phyloP scores from a whole-genome alignment of 2,888 invertebrate species.

The Erebia aethiops region DNA sequence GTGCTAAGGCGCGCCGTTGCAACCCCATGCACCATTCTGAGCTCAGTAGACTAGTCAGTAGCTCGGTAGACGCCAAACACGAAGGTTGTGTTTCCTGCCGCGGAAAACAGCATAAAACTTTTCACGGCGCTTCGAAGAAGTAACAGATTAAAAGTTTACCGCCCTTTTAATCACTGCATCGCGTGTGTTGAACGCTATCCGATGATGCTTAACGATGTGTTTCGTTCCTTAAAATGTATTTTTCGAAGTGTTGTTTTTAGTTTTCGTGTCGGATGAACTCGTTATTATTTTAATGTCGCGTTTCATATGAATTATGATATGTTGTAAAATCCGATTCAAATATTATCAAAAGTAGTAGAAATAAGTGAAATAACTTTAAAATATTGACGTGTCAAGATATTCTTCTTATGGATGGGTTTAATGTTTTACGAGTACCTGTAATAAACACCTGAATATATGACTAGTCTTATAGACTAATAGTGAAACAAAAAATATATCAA shows the following conservation, averaged over 20 bases:
- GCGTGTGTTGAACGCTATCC: slow-evolving; percentile 73
- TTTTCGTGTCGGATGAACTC: slow-evolving; percentile 35
- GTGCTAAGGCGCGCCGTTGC: slow-evolving; percentile 57
- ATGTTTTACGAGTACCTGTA: neutral
- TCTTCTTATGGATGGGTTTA: neutral
- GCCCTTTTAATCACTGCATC: slow-evolving; percentile 71
- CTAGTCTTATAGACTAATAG: neutral
- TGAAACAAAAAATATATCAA: too few species aligned
- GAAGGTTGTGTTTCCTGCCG: slow-evolving; percentile 55
- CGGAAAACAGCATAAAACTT: slow-evolving; percentile 64
- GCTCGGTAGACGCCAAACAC: slow-evolving; percentile 51
- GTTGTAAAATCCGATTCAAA: neutral
- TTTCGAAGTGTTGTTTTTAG: slow-evolving; percentile 37
- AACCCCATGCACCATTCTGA: slow-evolving; percentile 50
- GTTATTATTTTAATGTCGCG: slow-evolving; percentile 33
- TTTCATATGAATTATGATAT: slow-evolving; percentile 18
- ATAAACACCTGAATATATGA: neutral
- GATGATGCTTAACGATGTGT: slow-evolving; percentile 54
- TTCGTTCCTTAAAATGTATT: slow-evolving; percentile 55
- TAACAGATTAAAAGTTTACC: slow-evolving; percentile 59
- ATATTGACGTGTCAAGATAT: neutral
- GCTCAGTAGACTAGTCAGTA: slow-evolving; percentile 71
- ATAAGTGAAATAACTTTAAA: neutral
- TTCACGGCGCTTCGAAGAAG: slow-evolving; percentile 73
- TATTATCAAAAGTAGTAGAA: neutral